Evolutionary conservation across 2,888 invertebrate species (phyloP), one percentile per base, ranked within the genome.

Genomic region (Cabera pusaria): DNA sequence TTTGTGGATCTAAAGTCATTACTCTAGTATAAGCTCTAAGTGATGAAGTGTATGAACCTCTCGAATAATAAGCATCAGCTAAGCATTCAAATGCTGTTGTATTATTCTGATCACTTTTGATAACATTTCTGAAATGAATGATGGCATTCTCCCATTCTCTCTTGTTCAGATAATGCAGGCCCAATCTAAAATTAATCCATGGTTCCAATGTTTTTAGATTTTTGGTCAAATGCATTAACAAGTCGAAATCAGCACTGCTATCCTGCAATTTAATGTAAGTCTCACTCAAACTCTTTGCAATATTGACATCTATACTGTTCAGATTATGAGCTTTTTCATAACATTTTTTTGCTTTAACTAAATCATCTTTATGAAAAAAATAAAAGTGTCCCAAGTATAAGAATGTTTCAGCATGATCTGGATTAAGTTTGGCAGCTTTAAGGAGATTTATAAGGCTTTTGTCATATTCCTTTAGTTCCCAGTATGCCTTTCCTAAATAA

Each of bases 1-100:
- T 92, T 9, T 74, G 82, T 5, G 92, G 85, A 50, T 92, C 90
- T 40, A 96, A 73, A 64, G 93, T 91, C 24, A 93, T 88, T 6
- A 94, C 94, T 82, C 93, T 93, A 51, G 94, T 92, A 73, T 96
- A 98, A 17, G 96, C 96, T 70, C 94, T 95, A 39, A 97, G 83
- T n/a, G 97, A 96, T 3, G 98, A 96, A 24, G 93, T 94, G 66
- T 93, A 95, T n/a, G 97, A 96, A 1, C 98, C 98, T 53, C 97
- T 90, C n/a, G 92, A 92, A 59, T 93, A 91, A 76, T 98, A 98
- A 0, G 97, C 96, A 89, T 98, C 98, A 19, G 95, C 98, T 52
- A 98, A 83, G 50, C 95, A 94, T 79, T 97, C 97, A 95, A 97
- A 97, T 52, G 94, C 91, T 53, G 88, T 93, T 90, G 92, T 91